Percentiles rank a stretch among this genome's conserved stretches.
phyloP scores from a whole-genome alignment of 2,888 invertebrate genomes.

The Pseudococcus longispinus region DNA sequence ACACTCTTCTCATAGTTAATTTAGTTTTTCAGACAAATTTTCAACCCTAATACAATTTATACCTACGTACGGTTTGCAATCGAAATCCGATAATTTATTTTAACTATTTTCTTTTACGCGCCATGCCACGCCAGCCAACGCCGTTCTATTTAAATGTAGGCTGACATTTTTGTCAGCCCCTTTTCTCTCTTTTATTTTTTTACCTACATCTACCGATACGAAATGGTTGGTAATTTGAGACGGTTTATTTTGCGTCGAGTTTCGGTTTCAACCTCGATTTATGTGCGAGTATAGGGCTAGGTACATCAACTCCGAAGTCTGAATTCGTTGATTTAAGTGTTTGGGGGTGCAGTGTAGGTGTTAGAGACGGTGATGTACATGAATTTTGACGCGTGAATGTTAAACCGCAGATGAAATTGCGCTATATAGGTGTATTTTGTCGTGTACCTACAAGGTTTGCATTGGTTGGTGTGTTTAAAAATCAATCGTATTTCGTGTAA shows the following conservation, averaged over 20 bases:
- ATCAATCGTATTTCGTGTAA: not conserved
- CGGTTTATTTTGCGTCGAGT: conserved; percentile 21
- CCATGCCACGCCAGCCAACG: not conserved
- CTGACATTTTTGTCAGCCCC: not conserved
- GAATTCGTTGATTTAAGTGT: not conserved
- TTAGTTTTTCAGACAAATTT: conserved; percentile 51
- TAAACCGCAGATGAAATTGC: too few relatives aligned
- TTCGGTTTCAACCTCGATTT: conserved; percentile 5
- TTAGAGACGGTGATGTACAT: not conserved
- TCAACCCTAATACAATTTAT: conserved; percentile 39
- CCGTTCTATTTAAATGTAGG: not conserved
- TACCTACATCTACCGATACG: not conserved
- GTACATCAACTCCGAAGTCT: not conserved
- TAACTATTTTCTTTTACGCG: conserved; percentile 31
- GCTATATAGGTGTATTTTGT: not conserved
- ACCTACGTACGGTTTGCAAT: conserved; percentile 3
- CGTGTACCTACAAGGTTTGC: not conserved
- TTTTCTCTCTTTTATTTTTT: too few relatives aligned
- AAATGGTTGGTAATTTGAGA: not conserved
- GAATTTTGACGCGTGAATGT: not conserved
- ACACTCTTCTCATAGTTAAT: conserved; percentile 46
- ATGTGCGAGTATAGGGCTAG: too few relatives aligned
- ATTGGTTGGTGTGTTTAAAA: not conserved
- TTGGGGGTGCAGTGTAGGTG: not conserved
- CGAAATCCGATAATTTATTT: conserved; percentile 52